Conservation (phyloP, 1,140 invertebrate genomes). For the Acyrthosiphon pisum region DNA sequence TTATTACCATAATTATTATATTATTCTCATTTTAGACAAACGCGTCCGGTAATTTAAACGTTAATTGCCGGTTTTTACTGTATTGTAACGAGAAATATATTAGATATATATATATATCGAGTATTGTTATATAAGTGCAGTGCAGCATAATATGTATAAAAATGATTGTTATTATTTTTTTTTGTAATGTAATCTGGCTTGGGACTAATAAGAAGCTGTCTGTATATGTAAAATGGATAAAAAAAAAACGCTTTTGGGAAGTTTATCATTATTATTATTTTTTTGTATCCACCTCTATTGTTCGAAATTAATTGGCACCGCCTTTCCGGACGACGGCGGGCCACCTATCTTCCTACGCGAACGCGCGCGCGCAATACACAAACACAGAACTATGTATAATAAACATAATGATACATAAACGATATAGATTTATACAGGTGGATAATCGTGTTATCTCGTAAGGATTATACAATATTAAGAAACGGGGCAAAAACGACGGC, state of each 20-base stretch:
- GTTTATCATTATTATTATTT: conserved; percentile 26
- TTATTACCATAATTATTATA: conserved; percentile 27
- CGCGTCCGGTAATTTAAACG: conserved; percentile 47
- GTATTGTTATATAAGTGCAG: neutral
- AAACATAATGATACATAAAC: neutral
- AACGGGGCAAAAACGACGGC: neutral
- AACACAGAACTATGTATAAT: neutral
- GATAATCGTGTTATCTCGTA: no score
- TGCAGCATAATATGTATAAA: neutral
- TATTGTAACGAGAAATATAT: conserved; percentile 20
- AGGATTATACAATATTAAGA: neutral
- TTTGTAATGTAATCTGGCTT: conserved; percentile 22
- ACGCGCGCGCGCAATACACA: neutral
- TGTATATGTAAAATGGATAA: neutral
- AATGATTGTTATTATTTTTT: conserved; percentile 5
- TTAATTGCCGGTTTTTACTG: conserved; percentile 45
- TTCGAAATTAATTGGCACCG: conserved; percentile 51
- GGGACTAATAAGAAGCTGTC: conserved; percentile 38
- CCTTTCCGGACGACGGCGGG: neutral
- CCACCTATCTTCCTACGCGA: conserved; percentile 23
- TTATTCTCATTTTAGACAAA: conserved; percentile 44
- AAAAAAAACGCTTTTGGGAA: conserved; percentile 28
- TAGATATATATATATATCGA: neutral
- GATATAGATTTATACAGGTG: no score
- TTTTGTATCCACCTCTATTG: conserved; percentile 14